Evolutionary conservation across 2,797 vertebrate species (phyloP).

Genomic region (Parauchenoglanis ngamensis): DNA sequence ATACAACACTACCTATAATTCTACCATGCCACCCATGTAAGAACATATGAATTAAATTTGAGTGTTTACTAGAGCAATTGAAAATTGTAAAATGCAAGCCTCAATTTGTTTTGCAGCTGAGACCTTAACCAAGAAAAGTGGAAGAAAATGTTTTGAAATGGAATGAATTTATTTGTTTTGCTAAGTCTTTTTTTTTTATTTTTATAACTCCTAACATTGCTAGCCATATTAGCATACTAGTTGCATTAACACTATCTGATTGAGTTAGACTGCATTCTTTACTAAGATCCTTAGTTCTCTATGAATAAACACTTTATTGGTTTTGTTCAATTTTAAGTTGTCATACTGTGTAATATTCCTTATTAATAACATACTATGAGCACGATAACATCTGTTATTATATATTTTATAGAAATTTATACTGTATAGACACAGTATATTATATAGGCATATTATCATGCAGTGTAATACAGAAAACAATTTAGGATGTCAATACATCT

Average conservation of each 20-base stretch:
- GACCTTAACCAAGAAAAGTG: background rate
- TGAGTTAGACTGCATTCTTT: background rate
- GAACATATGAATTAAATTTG: background rate
- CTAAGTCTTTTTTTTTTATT: background rate
- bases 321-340: background rate
- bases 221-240: background rate
- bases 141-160: background rate
- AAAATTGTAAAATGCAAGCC: background rate
- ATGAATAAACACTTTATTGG: background rate
- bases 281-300: background rate
- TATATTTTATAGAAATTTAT: too few relatives aligned
- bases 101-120: background rate
- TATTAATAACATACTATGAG: background rate
- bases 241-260: background rate
- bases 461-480: background rate
- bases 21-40: background rate
- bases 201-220: background rate
- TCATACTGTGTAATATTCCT: background rate
- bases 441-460: background rate
- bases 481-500: background rate
- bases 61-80: background rate
- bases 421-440: too few relatives aligned
- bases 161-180: background rate
- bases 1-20: background rate
- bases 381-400: background rate